A percentile compares a stretch with the other conserved stretches of the same genome.
These are phyloP conservation scores for Boleophthalmus pectinirostris DNA, from an alignment of 2,113 vertebrate species.

Conservation along the genomic window DNA sequence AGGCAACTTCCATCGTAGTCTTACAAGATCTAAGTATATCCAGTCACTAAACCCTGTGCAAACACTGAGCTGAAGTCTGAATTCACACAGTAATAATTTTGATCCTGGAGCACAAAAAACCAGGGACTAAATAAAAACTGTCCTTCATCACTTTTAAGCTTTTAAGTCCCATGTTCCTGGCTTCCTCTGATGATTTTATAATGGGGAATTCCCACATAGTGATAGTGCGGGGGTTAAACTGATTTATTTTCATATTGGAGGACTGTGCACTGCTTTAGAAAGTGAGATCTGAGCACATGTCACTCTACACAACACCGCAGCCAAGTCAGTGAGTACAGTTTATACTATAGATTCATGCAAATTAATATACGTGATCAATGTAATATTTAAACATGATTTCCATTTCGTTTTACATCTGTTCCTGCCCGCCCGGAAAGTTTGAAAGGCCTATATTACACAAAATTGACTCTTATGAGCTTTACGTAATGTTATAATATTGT, in stretches of 20 bases:
- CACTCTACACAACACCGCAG: neutral
- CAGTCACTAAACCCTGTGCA: neutral
- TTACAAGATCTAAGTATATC: neutral
- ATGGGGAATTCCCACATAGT: constrained; percentile 31
- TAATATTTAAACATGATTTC: neutral
- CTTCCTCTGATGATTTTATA: constrained; percentile 12
- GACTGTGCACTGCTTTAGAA: neutral
- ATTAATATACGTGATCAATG: neutral
- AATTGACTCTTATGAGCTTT: too few species aligned
- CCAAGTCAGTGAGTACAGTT: neutral
- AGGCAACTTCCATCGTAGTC: neutral
- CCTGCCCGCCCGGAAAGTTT: constrained; percentile 17
- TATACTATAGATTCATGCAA: neutral
- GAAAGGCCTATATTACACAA: too few species aligned
- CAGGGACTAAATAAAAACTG: constrained; percentile 16
- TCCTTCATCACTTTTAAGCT: constrained; percentile 30
- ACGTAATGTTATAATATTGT: too few species aligned
- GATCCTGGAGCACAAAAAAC: neutral
- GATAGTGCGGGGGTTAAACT: neutral
- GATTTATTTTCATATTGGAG: constrained; percentile 10
- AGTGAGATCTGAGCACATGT: constrained; percentile 1
- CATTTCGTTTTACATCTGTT: constrained; percentile 21
- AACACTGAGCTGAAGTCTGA: neutral
- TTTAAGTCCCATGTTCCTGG: constrained; percentile 30
- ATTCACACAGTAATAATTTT: neutral